phyloP scores from a whole-genome alignment of 2,113 vertebrate species.

The Narcine bancroftii region DNA sequence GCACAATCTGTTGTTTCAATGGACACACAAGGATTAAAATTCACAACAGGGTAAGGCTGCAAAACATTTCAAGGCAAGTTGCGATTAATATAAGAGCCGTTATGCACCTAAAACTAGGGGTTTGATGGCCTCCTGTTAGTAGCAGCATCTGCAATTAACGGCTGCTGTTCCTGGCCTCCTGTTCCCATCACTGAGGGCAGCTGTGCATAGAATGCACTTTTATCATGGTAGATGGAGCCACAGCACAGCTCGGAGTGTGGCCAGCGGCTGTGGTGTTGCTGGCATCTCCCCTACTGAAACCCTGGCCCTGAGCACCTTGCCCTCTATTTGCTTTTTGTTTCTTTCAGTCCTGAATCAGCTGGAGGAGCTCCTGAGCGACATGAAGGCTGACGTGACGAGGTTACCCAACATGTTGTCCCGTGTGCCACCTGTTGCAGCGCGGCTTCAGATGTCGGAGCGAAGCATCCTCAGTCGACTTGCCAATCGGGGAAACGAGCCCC shows the following conservation, averaged over 20 bases:
- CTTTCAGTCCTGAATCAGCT: conserved; percentile 74
- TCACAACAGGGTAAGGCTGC: neutral
- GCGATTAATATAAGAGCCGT: neutral
- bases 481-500: conserved; percentile 77
- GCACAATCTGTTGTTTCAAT: neutral
- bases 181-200: neutral
- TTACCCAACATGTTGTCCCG: conserved; percentile 92
- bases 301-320: conserved; percentile 23
- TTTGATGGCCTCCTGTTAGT: neutral
- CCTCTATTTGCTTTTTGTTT: conserved; percentile 18
- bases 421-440: conserved; percentile 85
- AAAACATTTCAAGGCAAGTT: neutral
- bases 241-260: neutral
- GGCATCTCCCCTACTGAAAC: neutral
- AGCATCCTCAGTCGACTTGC: conserved; percentile 93
- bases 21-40: neutral
- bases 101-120: neutral
- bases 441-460: conserved; percentile 92
- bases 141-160: no score
- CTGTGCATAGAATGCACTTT: neutral
- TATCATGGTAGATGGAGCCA: neutral
- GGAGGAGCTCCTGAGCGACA: conserved; percentile 93
- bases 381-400: conserved; percentile 93
- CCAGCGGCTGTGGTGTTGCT: neutral
- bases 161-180: neutral